phyloP scores from a whole-genome alignment of 2,797 vertebrate genomes.

The Ctenosaura bakeri region DNA sequence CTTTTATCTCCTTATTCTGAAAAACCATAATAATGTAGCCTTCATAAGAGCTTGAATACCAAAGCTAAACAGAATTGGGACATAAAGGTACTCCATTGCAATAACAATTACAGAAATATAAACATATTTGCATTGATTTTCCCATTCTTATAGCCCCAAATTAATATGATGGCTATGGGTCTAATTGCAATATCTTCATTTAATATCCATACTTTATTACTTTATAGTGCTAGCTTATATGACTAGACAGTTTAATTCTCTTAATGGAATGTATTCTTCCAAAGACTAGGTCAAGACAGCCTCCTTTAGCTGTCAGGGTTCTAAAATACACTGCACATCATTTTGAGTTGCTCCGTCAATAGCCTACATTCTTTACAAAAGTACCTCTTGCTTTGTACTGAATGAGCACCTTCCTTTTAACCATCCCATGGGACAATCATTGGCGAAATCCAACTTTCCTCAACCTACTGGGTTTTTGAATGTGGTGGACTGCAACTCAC shows the following conservation, averaged over 20 bases:
- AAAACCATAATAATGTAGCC: slow-evolving; percentile 19
- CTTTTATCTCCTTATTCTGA: slow-evolving; percentile 11
- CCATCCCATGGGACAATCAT: not conserved
- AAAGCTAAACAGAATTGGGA: slow-evolving; percentile 21
- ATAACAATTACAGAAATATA: slow-evolving; percentile 42
- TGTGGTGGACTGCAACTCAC: too few relatives aligned
- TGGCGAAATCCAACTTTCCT: not conserved
- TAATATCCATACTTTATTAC: slow-evolving; percentile 27
- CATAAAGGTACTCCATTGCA: slow-evolving; percentile 23
- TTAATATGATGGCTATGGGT: slow-evolving; percentile 27
- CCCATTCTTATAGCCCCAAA: slow-evolving; percentile 25
- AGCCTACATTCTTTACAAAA: not conserved
- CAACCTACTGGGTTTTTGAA: not conserved
- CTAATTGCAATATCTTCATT: slow-evolving; percentile 42
- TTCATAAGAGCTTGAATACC: slow-evolving; percentile 2
- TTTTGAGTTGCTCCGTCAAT: slow-evolving; percentile 16
- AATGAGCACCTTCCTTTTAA: not conserved
- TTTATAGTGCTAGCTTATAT: slow-evolving; percentile 37
- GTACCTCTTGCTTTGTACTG: not conserved
- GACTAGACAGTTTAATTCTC: slow-evolving; percentile 36
- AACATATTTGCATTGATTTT: slow-evolving; percentile 45
- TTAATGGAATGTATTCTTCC: slow-evolving; percentile 45
- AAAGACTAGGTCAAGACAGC: slow-evolving; percentile 21
- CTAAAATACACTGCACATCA: slow-evolving; percentile 28
- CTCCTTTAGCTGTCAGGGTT: slow-evolving; percentile 38